Percentiles rank a stretch among this genome's conserved stretches.
phyloP scores from a whole-genome alignment of 2,797 vertebrate genomes.

The Sciaenops ocellatus region DNA sequence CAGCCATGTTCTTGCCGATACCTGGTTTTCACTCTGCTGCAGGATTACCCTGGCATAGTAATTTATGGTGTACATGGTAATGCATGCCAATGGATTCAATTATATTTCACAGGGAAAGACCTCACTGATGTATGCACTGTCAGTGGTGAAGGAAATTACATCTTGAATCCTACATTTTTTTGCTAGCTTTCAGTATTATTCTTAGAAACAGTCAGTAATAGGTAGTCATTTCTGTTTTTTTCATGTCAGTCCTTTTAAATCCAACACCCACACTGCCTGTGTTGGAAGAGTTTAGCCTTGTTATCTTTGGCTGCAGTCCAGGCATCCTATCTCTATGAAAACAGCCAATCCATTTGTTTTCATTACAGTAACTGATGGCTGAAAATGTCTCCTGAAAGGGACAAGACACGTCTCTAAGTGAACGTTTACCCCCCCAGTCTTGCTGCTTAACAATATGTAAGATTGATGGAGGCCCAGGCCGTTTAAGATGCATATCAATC shows the following conservation, averaged over 20 bases:
- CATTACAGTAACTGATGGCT: conserved; percentile 79
- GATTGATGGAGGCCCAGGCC: conserved; percentile 40
- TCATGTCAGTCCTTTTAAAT: conserved; percentile 43
- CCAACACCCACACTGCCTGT: conserved; percentile 42
- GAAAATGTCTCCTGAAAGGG: conserved; percentile 66
- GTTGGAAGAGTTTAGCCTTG: conserved; percentile 48
- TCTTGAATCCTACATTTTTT: conserved; percentile 37
- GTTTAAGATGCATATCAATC: conserved; percentile 56
- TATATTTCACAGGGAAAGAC: conserved; percentile 38
- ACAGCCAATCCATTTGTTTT: conserved; percentile 74
- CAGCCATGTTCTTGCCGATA: conserved; percentile 25
- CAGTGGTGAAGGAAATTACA: conserved; percentile 31
- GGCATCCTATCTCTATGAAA: conserved; percentile 60
- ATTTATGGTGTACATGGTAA: conserved; percentile 50
- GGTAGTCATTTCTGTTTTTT: conserved; percentile 37
- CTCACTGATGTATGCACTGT: conserved; percentile 30
- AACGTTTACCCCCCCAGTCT: conserved; percentile 44
- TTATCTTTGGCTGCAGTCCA: conserved; percentile 67
- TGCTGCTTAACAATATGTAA: conserved; percentile 49
- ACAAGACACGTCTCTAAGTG: conserved; percentile 59
- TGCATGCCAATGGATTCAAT: conserved; percentile 49
- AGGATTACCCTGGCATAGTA: conserved; percentile 57
- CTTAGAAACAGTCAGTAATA: conserved; percentile 50
- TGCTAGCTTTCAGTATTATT: conserved; percentile 22
- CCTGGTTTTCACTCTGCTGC: conserved; percentile 45